A percentile compares a stretch with the other conserved stretches of the same genome.
These are phyloP conservation scores for Lasioglossum lativentre DNA, from an alignment of 2,888 invertebrate genomes.

Conservation along the genomic window DNA sequence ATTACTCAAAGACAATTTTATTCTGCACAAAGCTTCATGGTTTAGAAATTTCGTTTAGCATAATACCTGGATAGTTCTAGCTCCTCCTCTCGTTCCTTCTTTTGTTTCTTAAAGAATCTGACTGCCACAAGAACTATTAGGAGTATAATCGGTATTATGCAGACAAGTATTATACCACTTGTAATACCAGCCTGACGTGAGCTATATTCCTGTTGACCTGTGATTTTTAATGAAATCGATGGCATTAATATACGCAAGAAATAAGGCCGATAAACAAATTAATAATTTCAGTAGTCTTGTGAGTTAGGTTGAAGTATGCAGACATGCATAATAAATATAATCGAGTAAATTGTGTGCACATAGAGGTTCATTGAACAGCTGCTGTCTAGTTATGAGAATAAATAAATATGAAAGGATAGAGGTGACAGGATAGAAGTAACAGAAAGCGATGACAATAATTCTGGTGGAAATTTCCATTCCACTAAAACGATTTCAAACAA, in stretches of 20 bases:
- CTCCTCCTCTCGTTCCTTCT: conserved; percentile 86
- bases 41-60: background rate
- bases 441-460: conserved; percentile 62
- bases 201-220: conserved; percentile 93
- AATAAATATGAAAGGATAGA: conserved; percentile 5
- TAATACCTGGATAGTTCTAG: conserved; percentile 82
- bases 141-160: conserved; percentile 91
- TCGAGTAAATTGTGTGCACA: background rate
- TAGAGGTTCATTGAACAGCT: background rate
- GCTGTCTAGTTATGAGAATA: background rate
- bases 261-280: background rate
- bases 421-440: background rate
- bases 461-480: conserved; percentile 85
- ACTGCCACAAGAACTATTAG: conserved; percentile 89
- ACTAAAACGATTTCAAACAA: conserved; percentile 67
- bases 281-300: background rate
- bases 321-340: background rate
- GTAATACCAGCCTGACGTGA: conserved; percentile 91
- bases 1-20: background rate
- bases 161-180: conserved; percentile 91
- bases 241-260: conserved; percentile 23
- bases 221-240: conserved; percentile 48
- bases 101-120: conserved; percentile 87
- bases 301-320: background rate
- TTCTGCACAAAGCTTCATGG: background rate